These are phyloP conservation scores for Aromia moschata DNA, from an alignment of 2,888 invertebrate genomes.

Conservation along the genomic window DNA sequence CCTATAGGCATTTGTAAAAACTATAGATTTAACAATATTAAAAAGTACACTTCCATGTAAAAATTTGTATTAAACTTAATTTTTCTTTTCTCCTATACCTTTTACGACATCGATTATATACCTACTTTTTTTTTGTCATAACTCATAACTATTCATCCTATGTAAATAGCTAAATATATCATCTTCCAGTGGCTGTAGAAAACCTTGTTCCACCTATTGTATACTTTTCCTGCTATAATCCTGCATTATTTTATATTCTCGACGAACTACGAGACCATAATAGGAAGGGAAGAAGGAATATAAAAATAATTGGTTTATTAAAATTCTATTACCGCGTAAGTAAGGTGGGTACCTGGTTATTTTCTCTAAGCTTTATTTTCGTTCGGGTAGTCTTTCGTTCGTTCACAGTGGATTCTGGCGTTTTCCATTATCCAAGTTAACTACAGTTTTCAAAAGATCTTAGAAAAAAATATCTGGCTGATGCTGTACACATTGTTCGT, in stretches of 20 bases:
- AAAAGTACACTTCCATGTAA: no score
- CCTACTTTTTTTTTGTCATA: no score
- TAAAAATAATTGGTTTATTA: constrained; percentile 21
- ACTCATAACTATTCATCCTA: no score
- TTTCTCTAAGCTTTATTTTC: neutral
- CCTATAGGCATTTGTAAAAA: no score
- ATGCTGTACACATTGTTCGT: neutral
- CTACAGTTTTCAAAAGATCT: neutral
- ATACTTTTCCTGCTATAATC: neutral
- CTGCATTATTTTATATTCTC: constrained; percentile 14
- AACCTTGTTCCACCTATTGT: neutral
- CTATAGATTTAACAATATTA: no score
- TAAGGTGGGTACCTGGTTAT: neutral
- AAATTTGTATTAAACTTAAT: no score
- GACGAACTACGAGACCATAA: neutral
- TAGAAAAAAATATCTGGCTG: neutral
- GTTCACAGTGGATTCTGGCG: neutral
- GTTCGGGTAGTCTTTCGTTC: neutral
- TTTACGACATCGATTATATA: no score
- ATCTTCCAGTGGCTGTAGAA: neutral
- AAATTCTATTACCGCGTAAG: constrained; percentile 13
- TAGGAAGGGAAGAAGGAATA: constrained; percentile 7
- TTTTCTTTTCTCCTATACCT: no score
- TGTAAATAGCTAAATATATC: no score
- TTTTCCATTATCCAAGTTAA: no score